Conservation (phyloP, 1,140 invertebrate genomes). For the Geopemphigus sp. region DNA sequence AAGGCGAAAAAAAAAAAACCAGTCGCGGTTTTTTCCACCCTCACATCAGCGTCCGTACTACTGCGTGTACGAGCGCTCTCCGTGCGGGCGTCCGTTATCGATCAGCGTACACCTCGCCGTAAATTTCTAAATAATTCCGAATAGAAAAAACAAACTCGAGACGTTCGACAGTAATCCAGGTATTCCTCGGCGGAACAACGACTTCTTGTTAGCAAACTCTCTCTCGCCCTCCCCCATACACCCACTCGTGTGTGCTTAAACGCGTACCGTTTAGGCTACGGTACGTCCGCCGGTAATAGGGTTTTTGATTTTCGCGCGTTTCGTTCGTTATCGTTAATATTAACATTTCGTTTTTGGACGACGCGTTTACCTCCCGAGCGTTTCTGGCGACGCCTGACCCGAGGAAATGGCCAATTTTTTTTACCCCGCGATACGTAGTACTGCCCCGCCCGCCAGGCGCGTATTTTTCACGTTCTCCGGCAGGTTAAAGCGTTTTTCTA, state of each 20-base stretch:
- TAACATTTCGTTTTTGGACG: not conserved
- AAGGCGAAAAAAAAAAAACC: not conserved
- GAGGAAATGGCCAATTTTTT: too few relatives aligned
- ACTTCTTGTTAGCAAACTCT: conserved; percentile 23
- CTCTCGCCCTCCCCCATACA: not conserved
- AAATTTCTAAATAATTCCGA: not conserved
- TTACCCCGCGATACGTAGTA: too few relatives aligned
- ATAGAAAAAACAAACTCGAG: not conserved
- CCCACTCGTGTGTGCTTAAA: too few relatives aligned
- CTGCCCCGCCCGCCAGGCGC: too few relatives aligned
- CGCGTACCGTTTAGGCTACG: too few relatives aligned
- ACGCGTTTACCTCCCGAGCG: too few relatives aligned
- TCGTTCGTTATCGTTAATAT: not conserved
- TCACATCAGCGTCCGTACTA: too few relatives aligned
- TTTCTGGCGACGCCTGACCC: too few relatives aligned
- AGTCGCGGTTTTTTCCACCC: too few relatives aligned
- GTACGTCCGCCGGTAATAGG: not conserved
- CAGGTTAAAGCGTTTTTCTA: not conserved
- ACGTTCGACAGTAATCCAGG: conserved; percentile 21
- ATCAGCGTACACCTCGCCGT: not conserved
- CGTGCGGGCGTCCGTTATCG: not conserved
- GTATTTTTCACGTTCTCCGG: not conserved
- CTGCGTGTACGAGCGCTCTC: too few relatives aligned
- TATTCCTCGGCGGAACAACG: not conserved
- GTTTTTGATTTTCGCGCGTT: not conserved